phyloP scores from a whole-genome alignment of 1,140 invertebrate species.

The Drosophila chauvacae region DNA sequence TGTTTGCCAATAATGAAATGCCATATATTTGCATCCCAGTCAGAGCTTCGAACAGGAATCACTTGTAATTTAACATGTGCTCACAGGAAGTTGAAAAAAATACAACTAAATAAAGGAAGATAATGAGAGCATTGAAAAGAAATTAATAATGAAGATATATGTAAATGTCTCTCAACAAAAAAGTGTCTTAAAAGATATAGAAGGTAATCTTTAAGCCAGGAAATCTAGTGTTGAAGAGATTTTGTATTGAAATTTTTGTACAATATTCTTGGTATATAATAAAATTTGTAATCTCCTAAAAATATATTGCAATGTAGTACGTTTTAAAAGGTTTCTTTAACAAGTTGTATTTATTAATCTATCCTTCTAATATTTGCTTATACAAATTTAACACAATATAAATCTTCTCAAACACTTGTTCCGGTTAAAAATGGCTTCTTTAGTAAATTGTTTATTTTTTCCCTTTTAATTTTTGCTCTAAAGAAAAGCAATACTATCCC shows the following conservation, averaged over 20 bases:
- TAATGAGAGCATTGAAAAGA: background rate
- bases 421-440: no score
- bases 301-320: no score
- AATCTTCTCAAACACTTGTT: no score
- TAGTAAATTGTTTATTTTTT: no score
- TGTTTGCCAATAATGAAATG: conserved; percentile 55
- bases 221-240: background rate
- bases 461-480: no score
- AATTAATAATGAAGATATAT: background rate
- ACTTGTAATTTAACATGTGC: conserved; percentile 11
- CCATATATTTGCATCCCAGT: conserved; percentile 43
- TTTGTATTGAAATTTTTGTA: no score
- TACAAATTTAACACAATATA: no score
- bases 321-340: no score
- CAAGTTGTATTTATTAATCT: no score
- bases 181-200: background rate
- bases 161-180: background rate
- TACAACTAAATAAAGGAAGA: background rate
- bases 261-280: background rate
- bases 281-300: no score
- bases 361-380: no score
- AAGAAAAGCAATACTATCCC: no score
- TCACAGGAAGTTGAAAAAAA: background rate
- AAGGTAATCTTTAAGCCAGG: background rate
- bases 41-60: conserved; percentile 8